Evolutionary conservation across 1,140 invertebrate genomes (phyloP).

Genomic region (Sitobion miscanthi): DNA sequence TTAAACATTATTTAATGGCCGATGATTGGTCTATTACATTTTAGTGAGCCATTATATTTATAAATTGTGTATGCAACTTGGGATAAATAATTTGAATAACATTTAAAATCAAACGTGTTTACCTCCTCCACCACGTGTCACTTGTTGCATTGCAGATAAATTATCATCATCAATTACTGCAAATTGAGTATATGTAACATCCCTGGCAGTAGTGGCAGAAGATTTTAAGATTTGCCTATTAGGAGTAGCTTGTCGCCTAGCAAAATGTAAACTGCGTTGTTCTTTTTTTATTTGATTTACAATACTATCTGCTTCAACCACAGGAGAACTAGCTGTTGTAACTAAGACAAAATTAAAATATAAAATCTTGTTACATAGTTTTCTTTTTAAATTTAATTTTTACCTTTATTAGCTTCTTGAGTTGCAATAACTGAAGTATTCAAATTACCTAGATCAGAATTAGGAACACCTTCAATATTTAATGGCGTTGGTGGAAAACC

Average conservation of each 20-base stretch:
- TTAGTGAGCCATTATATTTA: no score
- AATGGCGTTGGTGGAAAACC: not conserved
- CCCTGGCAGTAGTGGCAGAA: constrained; percentile 57
- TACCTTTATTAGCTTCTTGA: constrained; percentile 45
- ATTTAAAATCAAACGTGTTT: constrained; percentile 17
- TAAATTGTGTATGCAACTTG: not conserved
- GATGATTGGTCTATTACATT: not conserved
- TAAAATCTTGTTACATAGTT: not conserved
- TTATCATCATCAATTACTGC: constrained; percentile 93
- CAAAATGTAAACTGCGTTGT: constrained; percentile 51
- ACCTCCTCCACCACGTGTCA: constrained; percentile 68
- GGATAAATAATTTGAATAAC: not conserved
- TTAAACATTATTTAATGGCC: not conserved
- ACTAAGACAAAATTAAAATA: constrained; percentile 18
- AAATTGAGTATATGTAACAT: constrained; percentile 79
- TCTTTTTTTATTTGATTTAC: constrained; percentile 45
- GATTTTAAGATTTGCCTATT: constrained; percentile 53
- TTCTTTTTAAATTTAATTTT: not conserved
- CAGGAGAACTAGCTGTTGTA: constrained; percentile 12
- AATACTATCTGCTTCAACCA: constrained; percentile 29
- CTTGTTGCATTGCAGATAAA: constrained; percentile 84
- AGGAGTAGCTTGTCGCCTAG: constrained; percentile 3
- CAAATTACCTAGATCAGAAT: constrained; percentile 34
- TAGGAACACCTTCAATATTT: constrained; percentile 23
- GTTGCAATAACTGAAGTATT: not conserved